Conservation (phyloP, 2,113 vertebrate genomes). For the Perca flavescens region DNA sequence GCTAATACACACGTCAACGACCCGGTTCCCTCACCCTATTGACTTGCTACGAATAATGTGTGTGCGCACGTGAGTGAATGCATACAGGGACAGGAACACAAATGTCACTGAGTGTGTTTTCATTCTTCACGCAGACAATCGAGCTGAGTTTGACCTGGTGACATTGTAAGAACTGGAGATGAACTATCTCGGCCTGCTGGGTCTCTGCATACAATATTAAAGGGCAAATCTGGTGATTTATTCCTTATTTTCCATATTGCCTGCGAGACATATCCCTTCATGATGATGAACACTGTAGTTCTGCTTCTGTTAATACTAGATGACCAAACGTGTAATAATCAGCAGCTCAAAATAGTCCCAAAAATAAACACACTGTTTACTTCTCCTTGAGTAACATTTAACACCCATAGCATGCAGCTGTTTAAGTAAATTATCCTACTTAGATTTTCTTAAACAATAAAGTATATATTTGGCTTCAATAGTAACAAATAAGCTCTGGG, state of each 20-base stretch:
- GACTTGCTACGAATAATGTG: slow-evolving; percentile 51
- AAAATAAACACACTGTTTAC: background rate
- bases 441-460: background rate
- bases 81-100: slow-evolving; percentile 32
- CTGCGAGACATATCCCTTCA: background rate
- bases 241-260: background rate
- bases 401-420: background rate
- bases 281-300: background rate
- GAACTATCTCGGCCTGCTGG: slow-evolving; percentile 7
- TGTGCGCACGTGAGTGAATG: slow-evolving; percentile 13
- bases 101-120: slow-evolving; percentile 39
- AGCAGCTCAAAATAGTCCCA: background rate
- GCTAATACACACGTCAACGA: slow-evolving; percentile 72
- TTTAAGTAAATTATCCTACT: background rate
- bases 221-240: background rate
- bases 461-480: background rate
- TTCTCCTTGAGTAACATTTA: background rate
- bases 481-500: background rate
- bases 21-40: slow-evolving; percentile 60
- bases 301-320: no score
- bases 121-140: slow-evolving; percentile 25
- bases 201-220: background rate
- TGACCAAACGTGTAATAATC: background rate
- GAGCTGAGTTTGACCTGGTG: slow-evolving; percentile 40
- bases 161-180: slow-evolving; percentile 30